Percentiles rank a stretch among this genome's conserved stretches.
Evolutionary conservation across 2,888 invertebrate genomes (phyloP).

Genomic region (Cheiracanthium punctorium): DNA sequence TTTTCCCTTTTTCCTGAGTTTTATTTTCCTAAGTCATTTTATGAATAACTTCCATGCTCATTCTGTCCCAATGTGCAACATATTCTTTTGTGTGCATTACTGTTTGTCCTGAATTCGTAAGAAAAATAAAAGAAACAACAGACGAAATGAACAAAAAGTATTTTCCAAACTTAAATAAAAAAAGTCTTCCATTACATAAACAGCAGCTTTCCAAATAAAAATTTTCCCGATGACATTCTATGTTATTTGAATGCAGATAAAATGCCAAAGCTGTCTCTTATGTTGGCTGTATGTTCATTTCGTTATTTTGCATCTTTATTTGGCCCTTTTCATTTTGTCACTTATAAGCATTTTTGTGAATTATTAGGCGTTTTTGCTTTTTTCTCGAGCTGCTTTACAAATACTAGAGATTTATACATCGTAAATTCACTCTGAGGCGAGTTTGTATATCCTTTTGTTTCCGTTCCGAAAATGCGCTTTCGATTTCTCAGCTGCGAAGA

Average conservation of each 20-base stretch:
- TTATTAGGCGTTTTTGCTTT: conserved; percentile 36
- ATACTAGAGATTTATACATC: conserved; percentile 43
- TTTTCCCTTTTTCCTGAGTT: too few relatives aligned
- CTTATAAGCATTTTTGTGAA: conserved; percentile 29
- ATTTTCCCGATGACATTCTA: conserved; percentile 4
- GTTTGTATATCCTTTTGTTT: conserved; percentile 40
- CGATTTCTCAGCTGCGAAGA: conserved; percentile 38
- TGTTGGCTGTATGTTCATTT: conserved; percentile 33
- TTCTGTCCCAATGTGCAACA: too few relatives aligned
- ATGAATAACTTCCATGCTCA: too few relatives aligned
- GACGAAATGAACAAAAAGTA: too few relatives aligned
- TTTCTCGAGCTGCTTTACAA: conserved; percentile 5
- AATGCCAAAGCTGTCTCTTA: conserved; percentile 28
- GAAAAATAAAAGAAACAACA: too few relatives aligned
- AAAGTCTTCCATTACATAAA: conserved; percentile 1
- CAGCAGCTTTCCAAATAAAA: background rate
- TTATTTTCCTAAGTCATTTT: too few relatives aligned
- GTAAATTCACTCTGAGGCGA: conserved; percentile 40
- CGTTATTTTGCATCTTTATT: conserved; percentile 42
- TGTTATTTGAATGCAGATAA: conserved; percentile 13
- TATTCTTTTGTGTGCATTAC: too few relatives aligned
- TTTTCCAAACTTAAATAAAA: too few relatives aligned
- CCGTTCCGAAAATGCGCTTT: conserved; percentile 5
- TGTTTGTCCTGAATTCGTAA: too few relatives aligned
- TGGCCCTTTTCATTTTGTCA: conserved; percentile 23